phyloP scores from a whole-genome alignment of 2,888 invertebrate genomes.

The Rhagium mordax region DNA sequence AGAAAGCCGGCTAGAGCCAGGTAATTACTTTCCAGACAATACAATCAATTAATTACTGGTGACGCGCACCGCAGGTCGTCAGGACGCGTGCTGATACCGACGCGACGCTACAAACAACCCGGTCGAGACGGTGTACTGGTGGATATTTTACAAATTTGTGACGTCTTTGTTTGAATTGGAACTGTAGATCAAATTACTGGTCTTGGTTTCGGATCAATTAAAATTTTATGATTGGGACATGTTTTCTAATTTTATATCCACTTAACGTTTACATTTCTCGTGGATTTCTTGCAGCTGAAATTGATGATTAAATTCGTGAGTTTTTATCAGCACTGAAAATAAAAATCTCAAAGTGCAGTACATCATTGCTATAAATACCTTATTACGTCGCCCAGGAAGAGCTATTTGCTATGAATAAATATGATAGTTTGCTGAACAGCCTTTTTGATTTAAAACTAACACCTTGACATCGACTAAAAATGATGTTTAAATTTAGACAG shows the following conservation, averaged over 20 bases:
- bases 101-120: constrained; percentile 42
- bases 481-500: too few species aligned
- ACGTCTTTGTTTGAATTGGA: not conserved
- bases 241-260: not conserved
- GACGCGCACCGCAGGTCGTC: constrained; percentile 68
- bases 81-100: constrained; percentile 60
- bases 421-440: too few species aligned
- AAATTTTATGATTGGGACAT: not conserved
- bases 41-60: constrained; percentile 71
- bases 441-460: too few species aligned
- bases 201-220: not conserved
- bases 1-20: constrained; percentile 67
- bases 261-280: not conserved
- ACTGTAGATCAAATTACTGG: not conserved
- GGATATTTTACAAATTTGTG: constrained; percentile 24
- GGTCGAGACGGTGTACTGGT: constrained; percentile 21
- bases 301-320: too few species aligned
- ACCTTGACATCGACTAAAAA: too few species aligned
- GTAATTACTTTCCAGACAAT: constrained; percentile 72
- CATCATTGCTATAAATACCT: too few species aligned
- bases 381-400: too few species aligned
- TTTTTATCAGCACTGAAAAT: too few species aligned
- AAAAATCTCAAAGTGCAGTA: too few species aligned
- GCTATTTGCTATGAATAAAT: too few species aligned
- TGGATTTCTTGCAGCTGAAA: not conserved